These are phyloP conservation scores for Colletes collaris DNA, from an alignment of 2,888 invertebrate genomes.

Conservation along the genomic window DNA sequence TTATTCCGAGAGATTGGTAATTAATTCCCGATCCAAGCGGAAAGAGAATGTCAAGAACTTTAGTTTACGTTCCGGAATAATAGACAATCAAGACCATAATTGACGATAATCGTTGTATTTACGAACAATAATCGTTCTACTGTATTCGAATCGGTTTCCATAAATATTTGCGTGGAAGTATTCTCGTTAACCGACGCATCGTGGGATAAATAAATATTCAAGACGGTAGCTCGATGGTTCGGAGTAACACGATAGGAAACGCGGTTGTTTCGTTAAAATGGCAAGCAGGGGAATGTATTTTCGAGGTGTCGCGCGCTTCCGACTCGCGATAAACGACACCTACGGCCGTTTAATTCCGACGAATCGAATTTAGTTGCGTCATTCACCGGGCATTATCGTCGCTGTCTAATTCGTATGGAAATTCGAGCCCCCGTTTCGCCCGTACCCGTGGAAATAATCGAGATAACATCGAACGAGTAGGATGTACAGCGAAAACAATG, in stretches of 20 bases:
- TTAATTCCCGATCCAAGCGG: no score
- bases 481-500: conserved; percentile 35
- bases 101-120: no score
- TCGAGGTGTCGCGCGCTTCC: neutral
- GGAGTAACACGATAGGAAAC: neutral
- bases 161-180: no score
- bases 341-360: neutral
- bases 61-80: no score
- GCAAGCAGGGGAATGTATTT: neutral
- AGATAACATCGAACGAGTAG: conserved; percentile 25
- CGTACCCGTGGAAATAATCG: conserved; percentile 5
- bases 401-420: conserved; percentile 42
- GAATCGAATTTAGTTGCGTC: conserved; percentile 8
- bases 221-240: neutral
- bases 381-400: conserved; percentile 17
- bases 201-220: neutral
- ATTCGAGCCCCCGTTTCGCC: neutral
- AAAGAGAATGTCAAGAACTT: no score
- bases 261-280: neutral
- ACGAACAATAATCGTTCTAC: no score
- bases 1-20: no score
- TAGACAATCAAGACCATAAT: no score
- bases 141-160: no score
- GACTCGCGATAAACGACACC: conserved; percentile 27
- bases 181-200: neutral